Conservation (phyloP, 2,797 vertebrate species). For the Clarias fuscus region DNA sequence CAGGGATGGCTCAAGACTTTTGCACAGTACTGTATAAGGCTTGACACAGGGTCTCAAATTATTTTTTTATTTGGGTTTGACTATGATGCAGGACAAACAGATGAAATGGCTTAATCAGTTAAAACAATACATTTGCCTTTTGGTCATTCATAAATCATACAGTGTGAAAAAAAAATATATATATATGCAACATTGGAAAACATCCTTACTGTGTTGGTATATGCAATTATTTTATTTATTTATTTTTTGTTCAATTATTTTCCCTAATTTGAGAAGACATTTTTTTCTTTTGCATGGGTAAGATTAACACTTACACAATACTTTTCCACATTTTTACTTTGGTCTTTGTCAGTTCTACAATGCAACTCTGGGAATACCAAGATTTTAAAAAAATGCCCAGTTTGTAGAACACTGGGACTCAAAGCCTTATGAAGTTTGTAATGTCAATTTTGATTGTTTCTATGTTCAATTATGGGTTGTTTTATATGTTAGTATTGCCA, state of each 20-base stretch:
- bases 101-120: neutral
- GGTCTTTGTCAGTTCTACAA: slow-evolving; percentile 78
- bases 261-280: slow-evolving; percentile 15
- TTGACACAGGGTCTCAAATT: neutral
- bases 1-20: too few species aligned
- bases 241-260: neutral
- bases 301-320: slow-evolving; percentile 62
- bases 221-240: slow-evolving; percentile 31
- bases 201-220: slow-evolving; percentile 41
- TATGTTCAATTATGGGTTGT: slow-evolving; percentile 89
- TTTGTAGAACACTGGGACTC: slow-evolving; percentile 81
- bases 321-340: slow-evolving; percentile 64
- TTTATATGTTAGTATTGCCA: slow-evolving; percentile 98
- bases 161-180: slow-evolving; percentile 36
- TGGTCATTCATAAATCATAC: slow-evolving; percentile 29
- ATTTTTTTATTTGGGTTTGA: neutral
- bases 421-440: slow-evolving; percentile 96
- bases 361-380: slow-evolving; percentile 84
- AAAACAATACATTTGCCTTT: slow-evolving; percentile 30
- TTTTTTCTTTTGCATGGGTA: slow-evolving; percentile 72
- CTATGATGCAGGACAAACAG: slow-evolving; percentile 11
- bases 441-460: slow-evolving; percentile 93
- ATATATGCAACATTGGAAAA: slow-evolving; percentile 57
- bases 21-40: neutral
- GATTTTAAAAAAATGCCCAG: slow-evolving; percentile 66